A percentile compares a stretch with the other conserved stretches of the same genome.
Evolutionary conservation across 2,888 invertebrate species (phyloP).

Genomic region (Idaea dimidiata): DNA sequence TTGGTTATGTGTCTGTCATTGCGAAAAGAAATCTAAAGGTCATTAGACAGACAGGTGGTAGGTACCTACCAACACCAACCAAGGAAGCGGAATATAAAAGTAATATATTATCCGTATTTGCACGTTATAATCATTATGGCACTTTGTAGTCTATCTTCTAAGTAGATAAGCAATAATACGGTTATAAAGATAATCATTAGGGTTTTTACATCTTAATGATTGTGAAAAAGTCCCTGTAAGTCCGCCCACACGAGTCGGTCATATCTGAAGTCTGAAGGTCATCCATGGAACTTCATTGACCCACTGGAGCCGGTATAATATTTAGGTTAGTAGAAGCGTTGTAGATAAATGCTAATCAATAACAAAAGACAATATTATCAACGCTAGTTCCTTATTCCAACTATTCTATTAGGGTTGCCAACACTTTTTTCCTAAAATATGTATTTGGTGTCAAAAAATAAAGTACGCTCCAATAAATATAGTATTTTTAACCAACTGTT

Average conservation of each 20-base stretch:
- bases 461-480: no score
- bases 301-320: neutral
- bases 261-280: conserved; percentile 32
- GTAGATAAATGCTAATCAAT: neutral
- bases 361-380: neutral
- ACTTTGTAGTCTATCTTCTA: neutral
- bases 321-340: neutral
- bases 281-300: conserved; percentile 21
- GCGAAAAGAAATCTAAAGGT: neutral
- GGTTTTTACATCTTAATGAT: neutral
- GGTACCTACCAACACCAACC: neutral
- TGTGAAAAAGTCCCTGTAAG: neutral
- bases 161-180: neutral
- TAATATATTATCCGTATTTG: neutral
- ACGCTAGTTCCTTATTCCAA: neutral
- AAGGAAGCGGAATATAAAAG: neutral
- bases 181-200: neutral
- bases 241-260: conserved; percentile 21
- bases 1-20: no score
- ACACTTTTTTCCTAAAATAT: no score
- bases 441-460: no score
- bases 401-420: no score
- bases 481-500: no score
- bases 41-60: neutral
- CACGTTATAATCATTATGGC: neutral